Base-by-base conservation (phyloP, 1,140 invertebrate species). In the Ectropis grisescens region DNA sequence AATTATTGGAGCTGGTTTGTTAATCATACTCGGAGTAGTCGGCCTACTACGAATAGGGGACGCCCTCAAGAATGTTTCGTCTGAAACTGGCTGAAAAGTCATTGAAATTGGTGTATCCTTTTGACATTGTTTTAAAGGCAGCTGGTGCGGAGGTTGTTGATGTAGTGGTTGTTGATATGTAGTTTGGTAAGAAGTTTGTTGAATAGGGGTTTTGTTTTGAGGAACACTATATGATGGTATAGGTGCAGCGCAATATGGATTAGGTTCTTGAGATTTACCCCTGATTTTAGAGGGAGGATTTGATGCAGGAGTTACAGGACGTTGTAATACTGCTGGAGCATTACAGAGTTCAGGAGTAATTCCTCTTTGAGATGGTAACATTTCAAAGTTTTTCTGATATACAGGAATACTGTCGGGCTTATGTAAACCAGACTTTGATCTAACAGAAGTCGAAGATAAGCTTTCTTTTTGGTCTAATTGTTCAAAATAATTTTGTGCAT, bases 1-100 rank as follows among this genome's bases (percentile, higher is more conserved):
- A 37, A 89, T 82, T 33, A 87, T 81, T 8, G 87, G 86, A 0
- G 87, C 85, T 30, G 86, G 85, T 79, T 89, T 89, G 62, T 87
- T 88, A 35, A 86, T 88, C 65, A 85, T 61, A 62, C 85, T 87
- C 1, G 87, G 87, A 29, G 87, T 88, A 35, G 82, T 80, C 13
- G 87, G 76, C 28, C 87, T 66, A 49, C 80, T 82, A 31, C 66
- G 54, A 11, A 50, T 52, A 33, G 69, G 84, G 48, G 72, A 85
- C 47, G 41, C 70, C 68, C 67, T 67, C 29, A 59, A 46, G 14
- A 62, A 54, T 12, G 75, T 62, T 47, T 85, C 84, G 45, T 88
- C 84, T 48, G 72, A 64, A 47, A 88, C 80, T 40, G 87, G 84
- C 75, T 88, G 85, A 61, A 88, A 88, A 47, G 80, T 80, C 79